These are phyloP conservation scores for Stichopus chloronotus DNA, from an alignment of 35 echinoderm and acorn worm species.

Conservation along the genomic window DNA sequence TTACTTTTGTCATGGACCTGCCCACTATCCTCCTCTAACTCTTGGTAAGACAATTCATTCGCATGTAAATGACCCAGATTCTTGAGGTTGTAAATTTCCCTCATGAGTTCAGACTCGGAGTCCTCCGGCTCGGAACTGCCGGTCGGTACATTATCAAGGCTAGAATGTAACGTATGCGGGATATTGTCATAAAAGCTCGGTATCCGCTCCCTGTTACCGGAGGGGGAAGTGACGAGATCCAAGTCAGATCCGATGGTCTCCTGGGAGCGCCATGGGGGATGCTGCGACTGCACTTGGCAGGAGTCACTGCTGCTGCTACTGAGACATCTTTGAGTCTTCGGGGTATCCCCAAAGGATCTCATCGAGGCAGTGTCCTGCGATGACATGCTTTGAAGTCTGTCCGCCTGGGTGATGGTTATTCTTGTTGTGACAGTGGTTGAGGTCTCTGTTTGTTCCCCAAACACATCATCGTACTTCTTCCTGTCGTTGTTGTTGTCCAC, in stretches of 20 bases:
- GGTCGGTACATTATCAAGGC: conserved; percentile 68
- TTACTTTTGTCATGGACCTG: neutral
- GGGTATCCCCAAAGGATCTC: conserved; percentile 28
- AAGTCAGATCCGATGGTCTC: conserved; percentile 59
- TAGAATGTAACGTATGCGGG: conserved; percentile 89
- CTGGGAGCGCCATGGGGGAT: conserved; percentile 49
- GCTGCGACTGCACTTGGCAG: conserved; percentile 54
- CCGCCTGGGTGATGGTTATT: conserved; percentile 32
- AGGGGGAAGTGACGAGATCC: neutral
- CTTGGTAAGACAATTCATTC: neutral
- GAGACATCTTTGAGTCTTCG: conserved; percentile 25
- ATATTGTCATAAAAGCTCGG: conserved; percentile 91
- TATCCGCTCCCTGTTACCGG: conserved; percentile 20
- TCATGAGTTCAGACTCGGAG: conserved; percentile 84
- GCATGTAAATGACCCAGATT: conserved; percentile 70
- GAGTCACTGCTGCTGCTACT: conserved; percentile 85
- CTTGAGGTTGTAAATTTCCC: conserved; percentile 92
- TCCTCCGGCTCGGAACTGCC: conserved; percentile 65
- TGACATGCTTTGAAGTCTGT: conserved; percentile 32
- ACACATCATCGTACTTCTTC: conserved; percentile 71
- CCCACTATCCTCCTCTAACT: neutral
- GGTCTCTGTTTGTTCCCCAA: conserved; percentile 18
- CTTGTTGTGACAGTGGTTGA: neutral
- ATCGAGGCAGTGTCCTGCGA: conserved; percentile 35
- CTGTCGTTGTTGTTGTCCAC: conserved; percentile 92